Evolutionary conservation across 2,113 vertebrate genomes (phyloP).

Genomic region (Irena cyanogastra): DNA sequence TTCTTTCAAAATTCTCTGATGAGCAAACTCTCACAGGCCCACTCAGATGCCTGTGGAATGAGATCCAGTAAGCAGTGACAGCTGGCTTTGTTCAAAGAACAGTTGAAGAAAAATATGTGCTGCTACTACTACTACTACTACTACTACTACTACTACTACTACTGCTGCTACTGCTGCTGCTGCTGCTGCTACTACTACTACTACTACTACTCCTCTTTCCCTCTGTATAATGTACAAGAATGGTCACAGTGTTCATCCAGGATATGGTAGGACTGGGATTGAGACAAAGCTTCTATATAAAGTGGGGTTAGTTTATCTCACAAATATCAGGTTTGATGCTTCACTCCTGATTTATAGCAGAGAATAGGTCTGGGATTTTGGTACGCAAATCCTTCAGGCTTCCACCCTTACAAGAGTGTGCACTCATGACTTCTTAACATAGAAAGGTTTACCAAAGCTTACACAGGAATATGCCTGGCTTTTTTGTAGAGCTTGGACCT

Average conservation of each 20-base stretch:
- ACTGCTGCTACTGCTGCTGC: background rate
- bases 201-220: background rate
- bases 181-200: background rate
- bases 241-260: background rate
- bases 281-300: background rate
- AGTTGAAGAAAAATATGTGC: background rate
- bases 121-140: background rate
- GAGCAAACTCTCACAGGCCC: background rate
- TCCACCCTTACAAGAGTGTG: background rate
- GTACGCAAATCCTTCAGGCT: background rate
- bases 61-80: background rate
- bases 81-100: background rate
- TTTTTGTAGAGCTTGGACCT: background rate
- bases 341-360: background rate
- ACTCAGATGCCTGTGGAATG: background rate
- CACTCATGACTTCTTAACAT: background rate
- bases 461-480: background rate
- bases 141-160: fast-evolving
- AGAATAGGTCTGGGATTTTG: background rate
- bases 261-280: background rate
- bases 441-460: background rate
- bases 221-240: background rate
- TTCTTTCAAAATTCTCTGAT: background rate
- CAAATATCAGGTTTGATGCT: background rate
- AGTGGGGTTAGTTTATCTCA: background rate